A percentile compares a stretch with the other conserved stretches of the same genome.
phyloP scores from a whole-genome alignment of 2,888 invertebrate species.

The Limnephilus rhombicus region DNA sequence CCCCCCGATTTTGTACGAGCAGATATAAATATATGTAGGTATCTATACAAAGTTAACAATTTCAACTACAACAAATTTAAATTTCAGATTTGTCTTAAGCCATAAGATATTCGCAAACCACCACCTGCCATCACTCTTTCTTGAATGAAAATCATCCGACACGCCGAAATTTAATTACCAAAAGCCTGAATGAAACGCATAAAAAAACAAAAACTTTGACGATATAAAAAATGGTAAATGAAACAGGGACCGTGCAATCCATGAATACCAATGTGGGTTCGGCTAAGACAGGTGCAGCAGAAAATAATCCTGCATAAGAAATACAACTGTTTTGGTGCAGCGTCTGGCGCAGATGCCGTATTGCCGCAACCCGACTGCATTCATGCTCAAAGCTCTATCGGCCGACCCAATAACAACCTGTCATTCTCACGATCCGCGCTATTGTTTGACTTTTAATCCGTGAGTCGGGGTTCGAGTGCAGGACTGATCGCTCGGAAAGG shows the following conservation, averaged over 20 bases:
- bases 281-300: conserved; percentile 6
- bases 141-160: not conserved
- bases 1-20: too few relatives aligned
- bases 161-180: not conserved
- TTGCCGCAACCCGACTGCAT: not conserved
- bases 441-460: conserved; percentile 40
- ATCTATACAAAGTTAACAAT: not conserved
- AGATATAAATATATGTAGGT: not conserved
- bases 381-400: not conserved
- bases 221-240: not conserved
- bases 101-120: not conserved
- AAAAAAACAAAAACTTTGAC: not conserved
- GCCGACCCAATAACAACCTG: conserved; percentile 34
- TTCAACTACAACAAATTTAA: not conserved
- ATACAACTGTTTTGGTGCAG: not conserved
- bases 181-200: not conserved
- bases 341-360: not conserved
- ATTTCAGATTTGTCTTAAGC: not conserved
- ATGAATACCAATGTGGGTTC: not conserved
- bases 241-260: not conserved
- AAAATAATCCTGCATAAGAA: not conserved
- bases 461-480: conserved; percentile 5
- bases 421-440: conserved; percentile 36
- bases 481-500: not conserved
- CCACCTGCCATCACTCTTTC: not conserved